phyloP scores from a whole-genome alignment of 1,140 invertebrate species.

The Acromyrmex charruanus region DNA sequence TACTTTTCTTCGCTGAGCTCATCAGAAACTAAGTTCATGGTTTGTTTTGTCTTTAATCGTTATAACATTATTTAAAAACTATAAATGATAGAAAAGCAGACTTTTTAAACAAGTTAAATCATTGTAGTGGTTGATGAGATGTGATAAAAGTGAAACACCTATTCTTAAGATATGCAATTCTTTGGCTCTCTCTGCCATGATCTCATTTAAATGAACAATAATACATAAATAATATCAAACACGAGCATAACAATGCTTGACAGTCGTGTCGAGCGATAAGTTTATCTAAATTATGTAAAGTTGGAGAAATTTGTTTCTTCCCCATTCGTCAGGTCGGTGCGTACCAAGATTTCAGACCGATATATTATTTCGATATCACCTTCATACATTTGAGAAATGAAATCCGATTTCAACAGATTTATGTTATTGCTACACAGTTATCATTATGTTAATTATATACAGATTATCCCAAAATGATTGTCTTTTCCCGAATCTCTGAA shows the following conservation, averaged over 20 bases:
- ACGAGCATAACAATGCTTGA: slow-evolving; percentile 22
- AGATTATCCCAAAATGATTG: neutral
- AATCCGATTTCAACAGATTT: neutral
- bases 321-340: neutral
- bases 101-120: neutral
- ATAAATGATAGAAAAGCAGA: neutral
- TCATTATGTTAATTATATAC: slow-evolving; percentile 1
- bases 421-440: neutral
- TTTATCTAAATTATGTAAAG: slow-evolving; percentile 43
- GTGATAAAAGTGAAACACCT: neutral
- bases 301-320: neutral
- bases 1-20: neutral
- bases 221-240: neutral
- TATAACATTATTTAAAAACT: neutral
- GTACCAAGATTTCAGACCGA: slow-evolving; percentile 30
- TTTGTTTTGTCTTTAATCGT: neutral
- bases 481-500: neutral
- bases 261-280: slow-evolving; percentile 33
- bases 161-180: neutral
- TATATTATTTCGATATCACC: neutral
- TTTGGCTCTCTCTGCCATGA: neutral
- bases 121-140: neutral
- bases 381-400: neutral
- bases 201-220: slow-evolving; percentile 22
- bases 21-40: neutral